phyloP scores from a whole-genome alignment of 2,888 invertebrate species.

The Drosophila algonquin region DNA sequence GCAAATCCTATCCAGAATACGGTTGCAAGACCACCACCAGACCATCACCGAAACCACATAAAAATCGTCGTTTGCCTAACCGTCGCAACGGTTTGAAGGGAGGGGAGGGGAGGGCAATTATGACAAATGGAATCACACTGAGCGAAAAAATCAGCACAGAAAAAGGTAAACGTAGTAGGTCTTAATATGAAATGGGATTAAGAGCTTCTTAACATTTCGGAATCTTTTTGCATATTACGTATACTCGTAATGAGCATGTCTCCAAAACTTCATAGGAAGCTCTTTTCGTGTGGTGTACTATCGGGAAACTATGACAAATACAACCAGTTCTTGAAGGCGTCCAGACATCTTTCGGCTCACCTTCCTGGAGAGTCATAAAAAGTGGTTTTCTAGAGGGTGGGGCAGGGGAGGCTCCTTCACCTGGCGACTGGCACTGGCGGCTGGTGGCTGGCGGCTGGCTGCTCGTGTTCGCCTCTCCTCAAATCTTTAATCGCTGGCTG shows the following conservation, averaged over 20 bases:
- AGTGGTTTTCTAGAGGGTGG: background rate
- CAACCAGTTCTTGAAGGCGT: background rate
- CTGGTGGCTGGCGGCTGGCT: background rate
- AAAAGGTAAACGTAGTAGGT: too few species aligned
- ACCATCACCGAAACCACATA: conserved; percentile 21
- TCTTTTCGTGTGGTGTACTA: background rate
- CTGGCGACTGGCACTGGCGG: background rate
- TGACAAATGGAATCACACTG: conserved; percentile 30
- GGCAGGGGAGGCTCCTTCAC: background rate
- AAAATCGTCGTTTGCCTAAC: conserved; percentile 4
- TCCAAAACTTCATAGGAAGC: too few species aligned
- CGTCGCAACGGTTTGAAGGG: too few species aligned
- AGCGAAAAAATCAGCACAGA: background rate
- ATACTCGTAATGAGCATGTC: too few species aligned
- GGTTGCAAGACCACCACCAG: background rate
- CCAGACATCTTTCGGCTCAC: background rate
- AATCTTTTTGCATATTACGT: too few species aligned
- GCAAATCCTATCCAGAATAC: conserved; percentile 54
- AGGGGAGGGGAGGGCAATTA: conserved; percentile 21
- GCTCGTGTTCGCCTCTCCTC: background rate
- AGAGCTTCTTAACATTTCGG: too few species aligned
- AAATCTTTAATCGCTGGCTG: conserved; percentile 1
- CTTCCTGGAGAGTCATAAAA: background rate
- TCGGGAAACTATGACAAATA: background rate
- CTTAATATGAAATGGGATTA: too few species aligned